These are phyloP conservation scores for Halocynthia aurantium DNA, from an alignment of 23 tunicate genomes.

Conservation along the genomic window DNA sequence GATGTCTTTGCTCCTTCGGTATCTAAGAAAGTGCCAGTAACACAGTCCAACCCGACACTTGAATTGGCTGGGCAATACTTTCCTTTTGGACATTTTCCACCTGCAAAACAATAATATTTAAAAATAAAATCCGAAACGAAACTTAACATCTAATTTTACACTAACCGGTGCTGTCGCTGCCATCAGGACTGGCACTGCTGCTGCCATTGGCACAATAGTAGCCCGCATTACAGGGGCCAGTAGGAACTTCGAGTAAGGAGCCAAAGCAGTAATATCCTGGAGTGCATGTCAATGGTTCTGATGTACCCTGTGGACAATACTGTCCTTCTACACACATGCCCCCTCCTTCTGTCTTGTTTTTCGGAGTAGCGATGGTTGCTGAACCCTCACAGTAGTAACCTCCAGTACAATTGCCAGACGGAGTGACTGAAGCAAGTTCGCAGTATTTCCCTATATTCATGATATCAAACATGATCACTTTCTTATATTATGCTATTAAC, in stretches of 20 bases:
- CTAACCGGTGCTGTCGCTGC: slow-evolving; percentile 62
- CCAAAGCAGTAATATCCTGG: slow-evolving; percentile 57
- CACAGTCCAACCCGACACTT: slow-evolving; percentile 34
- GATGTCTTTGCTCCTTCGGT: slow-evolving; percentile 16
- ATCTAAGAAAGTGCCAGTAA: slow-evolving; percentile 51
- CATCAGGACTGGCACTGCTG: slow-evolving; percentile 35
- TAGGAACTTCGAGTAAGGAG: slow-evolving; percentile 27
- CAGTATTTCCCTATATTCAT: slow-evolving; percentile 52
- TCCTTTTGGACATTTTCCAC: slow-evolving; percentile 80
- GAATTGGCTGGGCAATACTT: slow-evolving; percentile 75
- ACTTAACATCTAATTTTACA: background rate
- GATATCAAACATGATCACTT: background rate
- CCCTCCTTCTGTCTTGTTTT: slow-evolving; percentile 28
- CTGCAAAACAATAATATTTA: slow-evolving; percentile 17
- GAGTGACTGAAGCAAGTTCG: slow-evolving; percentile 12
- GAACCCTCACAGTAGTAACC: slow-evolving; percentile 74
- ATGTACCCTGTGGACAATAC: slow-evolving; percentile 70
- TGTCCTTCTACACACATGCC: slow-evolving; percentile 67
- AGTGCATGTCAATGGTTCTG: slow-evolving; percentile 45
- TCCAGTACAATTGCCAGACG: slow-evolving; percentile 45
- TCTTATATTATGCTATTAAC: no score
- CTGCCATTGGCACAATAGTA: slow-evolving; percentile 67
- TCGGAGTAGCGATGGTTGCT: slow-evolving; percentile 34
- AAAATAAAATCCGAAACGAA: background rate
- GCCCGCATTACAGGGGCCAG: slow-evolving; percentile 54